Base-by-base conservation (phyloP, 2,888 invertebrate species). In the Gasteruption jaculator region DNA sequence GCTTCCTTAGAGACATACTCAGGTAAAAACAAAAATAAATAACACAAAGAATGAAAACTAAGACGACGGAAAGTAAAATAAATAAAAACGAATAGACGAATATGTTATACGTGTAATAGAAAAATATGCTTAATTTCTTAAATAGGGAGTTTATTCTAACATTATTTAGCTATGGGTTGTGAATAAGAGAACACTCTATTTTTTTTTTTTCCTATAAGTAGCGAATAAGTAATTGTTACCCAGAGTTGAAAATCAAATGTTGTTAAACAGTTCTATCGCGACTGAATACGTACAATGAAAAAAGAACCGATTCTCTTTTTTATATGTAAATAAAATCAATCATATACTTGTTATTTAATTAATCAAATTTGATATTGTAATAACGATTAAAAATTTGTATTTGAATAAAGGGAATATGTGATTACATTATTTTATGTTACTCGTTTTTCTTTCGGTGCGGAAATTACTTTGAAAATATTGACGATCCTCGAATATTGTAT, bases 261-360 rank as follows among this genome's bases (percentile, higher is more conserved):
- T 50, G 52, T 54, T 54, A 34, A n/a, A 50, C 49, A 54, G 50
- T 57, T 53, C 41, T 40, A 49, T 52, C 37, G 44, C 47, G 54
- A 58, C 48, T 57, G 53, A 58, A 49, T 53, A 50, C 43, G 46
- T 50, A 49, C 41, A 45, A 49, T 41, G n/a, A n/a, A n/a, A n/a
- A n/a, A n/a, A n/a, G n/a, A n/a, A n/a, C n/a, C n/a, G n/a, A n/a
- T n/a, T n/a, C n/a, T n/a, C n/a, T n/a, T n/a, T n/a, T n/a, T n/a
- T n/a, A 51, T 42, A 48, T 53, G 49, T 52, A 50, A 46, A 53
- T 50, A 52, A 44, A 52, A 45, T 48, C 45, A 41, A n/a, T n/a
- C n/a, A n/a, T 50, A 49, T 49, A 47, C 46, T 56, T 53, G 52
- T 58, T 57, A 57, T 56, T 58, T 57, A 58, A 57, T 52, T 43